Base-by-base conservation (phyloP, 1,140 invertebrate species). In the Heliconius hermathena region DNA sequence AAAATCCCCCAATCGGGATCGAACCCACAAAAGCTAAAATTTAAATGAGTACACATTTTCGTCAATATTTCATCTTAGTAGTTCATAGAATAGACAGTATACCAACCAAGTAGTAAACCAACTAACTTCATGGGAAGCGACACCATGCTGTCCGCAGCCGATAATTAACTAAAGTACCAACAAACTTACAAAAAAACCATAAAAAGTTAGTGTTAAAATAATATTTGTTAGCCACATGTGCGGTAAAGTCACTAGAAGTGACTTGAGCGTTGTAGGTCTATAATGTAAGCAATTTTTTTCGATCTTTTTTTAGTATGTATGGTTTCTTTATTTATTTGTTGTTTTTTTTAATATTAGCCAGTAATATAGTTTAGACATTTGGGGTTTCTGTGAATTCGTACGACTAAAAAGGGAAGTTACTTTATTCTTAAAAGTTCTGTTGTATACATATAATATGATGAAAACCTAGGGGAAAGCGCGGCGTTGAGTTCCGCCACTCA, bases 121-220 rank as follows among this genome's bases (percentile, higher is more conserved):
- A 80, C 79, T 71, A 80, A 81, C 79, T 71, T 79, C 82, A 84
- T 85, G 83, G 83, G 86, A 88, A 87, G 77, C 73, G 71, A 26
- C 78, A 78, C 81, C 88, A 86, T 87, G 74, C 86, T 87, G 85
- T 79, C 76, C 81, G 52, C 86, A 89, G 86, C 78, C 82, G 82
- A 83, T 85, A 90, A 86, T 89, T 89, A 89, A 88, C 84, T 79
- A 75, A 86, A 90, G 88, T 89, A 85, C 49, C 49, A 20, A 52
- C 84, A 83, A 81, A 85, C 83, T 87, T 77, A 70, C 20, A 71
- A 76, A 80, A 79, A 87, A 87, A 87, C 84, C 13, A 83, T 85
- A 87, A 89, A 87, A 86, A 85, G 81, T 75, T 84, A 82, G 86
- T 83, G 88, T 87, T 87, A 87, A 85, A 90, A 89, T 86, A 90